phyloP scores from a whole-genome alignment of 2,888 invertebrate species.

The Dromius quadrimaculatus region DNA sequence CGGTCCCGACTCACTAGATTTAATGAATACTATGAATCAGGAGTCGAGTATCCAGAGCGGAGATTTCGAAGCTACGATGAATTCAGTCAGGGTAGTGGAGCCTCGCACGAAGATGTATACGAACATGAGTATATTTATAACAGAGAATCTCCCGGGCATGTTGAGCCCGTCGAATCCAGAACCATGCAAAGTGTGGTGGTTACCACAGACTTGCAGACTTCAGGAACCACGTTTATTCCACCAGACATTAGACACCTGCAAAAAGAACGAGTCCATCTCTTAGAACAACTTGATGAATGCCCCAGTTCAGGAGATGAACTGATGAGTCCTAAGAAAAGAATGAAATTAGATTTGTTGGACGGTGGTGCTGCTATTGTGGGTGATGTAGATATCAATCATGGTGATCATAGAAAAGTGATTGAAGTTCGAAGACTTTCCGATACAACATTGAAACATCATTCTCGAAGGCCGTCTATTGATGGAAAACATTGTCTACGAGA shows the following conservation, averaged over 20 bases:
- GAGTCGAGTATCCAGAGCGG: conserved; percentile 68
- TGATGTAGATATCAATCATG: conserved; percentile 65
- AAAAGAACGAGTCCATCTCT: conserved; percentile 77
- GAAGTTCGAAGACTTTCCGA: conserved; percentile 71
- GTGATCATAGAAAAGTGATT: conserved; percentile 66
- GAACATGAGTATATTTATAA: conserved; percentile 66
- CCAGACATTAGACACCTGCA: conserved; percentile 77
- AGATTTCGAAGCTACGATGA: conserved; percentile 78
- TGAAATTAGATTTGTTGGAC: conserved; percentile 71
- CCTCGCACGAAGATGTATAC: conserved; percentile 75
- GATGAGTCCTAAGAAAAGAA: conserved; percentile 75
- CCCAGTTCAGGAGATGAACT: conserved; percentile 78
- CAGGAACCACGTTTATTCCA: conserved; percentile 64
- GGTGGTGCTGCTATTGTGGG: conserved; percentile 60
- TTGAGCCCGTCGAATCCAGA: conserved; percentile 62
- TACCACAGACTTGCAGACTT: conserved; percentile 67
- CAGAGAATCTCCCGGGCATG: conserved; percentile 66
- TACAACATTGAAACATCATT: conserved; percentile 64
- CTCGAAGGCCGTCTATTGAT: conserved; percentile 70
- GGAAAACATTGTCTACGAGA: conserved; percentile 62
- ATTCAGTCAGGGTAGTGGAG: conserved; percentile 78
- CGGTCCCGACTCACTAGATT: conserved; percentile 67
- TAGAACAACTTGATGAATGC: conserved; percentile 79
- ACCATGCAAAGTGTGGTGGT: conserved; percentile 70
- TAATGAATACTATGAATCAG: conserved; percentile 68